A percentile compares a stretch with the other conserved stretches of the same genome.
Evolutionary conservation across 2,888 invertebrate species (phyloP).

Genomic region (Cataglyphis rosenhaueri): DNA sequence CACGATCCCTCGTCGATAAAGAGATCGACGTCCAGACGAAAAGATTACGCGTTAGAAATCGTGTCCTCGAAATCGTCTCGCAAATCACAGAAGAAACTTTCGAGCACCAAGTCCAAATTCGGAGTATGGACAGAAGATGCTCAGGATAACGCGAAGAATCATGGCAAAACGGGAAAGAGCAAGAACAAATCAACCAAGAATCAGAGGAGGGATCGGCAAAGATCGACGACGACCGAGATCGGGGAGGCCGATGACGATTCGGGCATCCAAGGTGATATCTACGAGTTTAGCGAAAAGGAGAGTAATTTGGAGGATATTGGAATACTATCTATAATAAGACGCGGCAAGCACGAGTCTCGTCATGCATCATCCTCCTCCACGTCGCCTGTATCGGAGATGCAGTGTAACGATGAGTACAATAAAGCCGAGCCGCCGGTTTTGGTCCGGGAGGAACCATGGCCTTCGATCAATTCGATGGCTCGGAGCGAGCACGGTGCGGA

Average conservation of each 20-base stretch:
- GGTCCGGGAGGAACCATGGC: slow-evolving; percentile 79
- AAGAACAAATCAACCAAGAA: slow-evolving; percentile 81
- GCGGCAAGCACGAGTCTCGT: slow-evolving; percentile 76
- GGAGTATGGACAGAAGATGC: slow-evolving; percentile 63
- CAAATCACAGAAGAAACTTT: slow-evolving; percentile 77
- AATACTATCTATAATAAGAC: slow-evolving; percentile 79
- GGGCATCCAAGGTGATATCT: slow-evolving; percentile 86
- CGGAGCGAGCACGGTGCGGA: slow-evolving; percentile 49
- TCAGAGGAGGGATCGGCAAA: slow-evolving; percentile 74
- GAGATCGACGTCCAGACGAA: slow-evolving; percentile 71
- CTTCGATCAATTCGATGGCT: slow-evolving; percentile 60
- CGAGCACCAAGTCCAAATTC: slow-evolving; percentile 64
- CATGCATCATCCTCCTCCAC: slow-evolving; percentile 57
- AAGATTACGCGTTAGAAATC: slow-evolving; percentile 60
- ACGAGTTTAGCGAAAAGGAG: slow-evolving; percentile 86
- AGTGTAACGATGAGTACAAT: slow-evolving; percentile 73
- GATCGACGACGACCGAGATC: slow-evolving; percentile 72
- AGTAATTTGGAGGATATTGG: slow-evolving; percentile 82
- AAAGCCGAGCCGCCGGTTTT: slow-evolving; percentile 78
- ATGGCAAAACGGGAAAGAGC: slow-evolving; percentile 65
- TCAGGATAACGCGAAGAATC: slow-evolving; percentile 51
- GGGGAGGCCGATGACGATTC: slow-evolving; percentile 84
- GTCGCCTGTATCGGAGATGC: slow-evolving; percentile 73
- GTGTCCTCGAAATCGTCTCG: slow-evolving; percentile 67
- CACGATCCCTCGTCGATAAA: slow-evolving; percentile 78